phyloP scores from a whole-genome alignment of 2,113 vertebrate species.

The Leuciscus idus region DNA sequence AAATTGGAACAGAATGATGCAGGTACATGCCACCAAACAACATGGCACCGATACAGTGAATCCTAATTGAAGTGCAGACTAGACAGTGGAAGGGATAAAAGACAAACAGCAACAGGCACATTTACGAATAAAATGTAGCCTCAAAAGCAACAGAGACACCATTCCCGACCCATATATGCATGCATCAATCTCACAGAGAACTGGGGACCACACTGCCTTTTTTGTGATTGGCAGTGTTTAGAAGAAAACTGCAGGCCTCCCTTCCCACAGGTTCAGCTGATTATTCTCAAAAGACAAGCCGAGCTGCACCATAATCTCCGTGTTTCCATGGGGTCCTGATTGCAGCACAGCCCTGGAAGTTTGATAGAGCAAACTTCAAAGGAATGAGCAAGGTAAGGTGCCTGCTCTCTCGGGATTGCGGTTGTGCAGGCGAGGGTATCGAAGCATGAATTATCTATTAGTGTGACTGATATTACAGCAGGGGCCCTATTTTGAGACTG shows the following conservation, averaged over 20 bases:
- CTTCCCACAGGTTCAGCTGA: conserved; percentile 67
- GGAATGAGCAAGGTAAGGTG: conserved; percentile 46
- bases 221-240: conserved; percentile 51
- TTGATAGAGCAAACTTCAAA: conserved; percentile 67
- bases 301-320: conserved; percentile 63
- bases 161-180: background rate
- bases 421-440: conserved; percentile 55
- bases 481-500: conserved; percentile 51
- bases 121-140: background rate
- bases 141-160: background rate
- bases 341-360: conserved; percentile 63
- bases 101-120: background rate
- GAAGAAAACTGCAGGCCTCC: conserved; percentile 65
- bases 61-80: conserved; percentile 40
- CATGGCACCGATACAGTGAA: conserved; percentile 46
- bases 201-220: background rate
- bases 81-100: background rate
- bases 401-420: conserved; percentile 56
- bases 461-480: conserved; percentile 60
- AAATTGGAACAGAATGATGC: conserved; percentile 56
- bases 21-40: conserved; percentile 51
- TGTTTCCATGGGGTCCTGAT: conserved; percentile 65
- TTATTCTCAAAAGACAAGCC: conserved; percentile 66
- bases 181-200: conserved; percentile 1
- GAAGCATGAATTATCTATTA: conserved; percentile 56